Conservation (phyloP, 2,888 invertebrate genomes). For the Fragum sueziense region DNA sequence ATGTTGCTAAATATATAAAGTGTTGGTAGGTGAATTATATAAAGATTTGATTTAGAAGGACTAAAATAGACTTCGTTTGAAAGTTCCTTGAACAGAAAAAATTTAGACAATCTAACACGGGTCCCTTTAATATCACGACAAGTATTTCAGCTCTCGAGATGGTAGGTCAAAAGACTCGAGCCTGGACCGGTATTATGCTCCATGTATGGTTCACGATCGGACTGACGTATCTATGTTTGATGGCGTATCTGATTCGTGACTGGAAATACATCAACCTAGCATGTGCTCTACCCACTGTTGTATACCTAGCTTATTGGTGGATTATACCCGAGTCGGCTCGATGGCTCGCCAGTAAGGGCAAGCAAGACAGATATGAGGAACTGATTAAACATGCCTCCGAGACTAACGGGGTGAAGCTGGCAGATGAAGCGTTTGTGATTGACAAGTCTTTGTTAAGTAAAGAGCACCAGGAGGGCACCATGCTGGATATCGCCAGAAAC, state of each 20-base stretch:
- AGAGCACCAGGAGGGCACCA: conserved; percentile 9
- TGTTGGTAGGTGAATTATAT: too few species aligned
- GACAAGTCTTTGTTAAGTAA: not conserved
- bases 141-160: conserved; percentile 63
- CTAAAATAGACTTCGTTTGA: too few species aligned
- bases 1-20: too few species aligned
- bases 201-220: conserved; percentile 57
- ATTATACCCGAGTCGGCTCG: conserved; percentile 65
- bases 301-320: conserved; percentile 58
- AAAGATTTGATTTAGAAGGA: too few species aligned
- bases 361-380: not conserved
- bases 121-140: too few species aligned
- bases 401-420: not conserved
- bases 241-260: conserved; percentile 56
- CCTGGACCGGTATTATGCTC: conserved; percentile 54
- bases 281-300: conserved; percentile 37
- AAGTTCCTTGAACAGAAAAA: too few species aligned
- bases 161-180: conserved; percentile 56
- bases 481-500: conserved; percentile 50
- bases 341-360: conserved; percentile 60
- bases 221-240: conserved; percentile 42
- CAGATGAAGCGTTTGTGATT: not conserved
- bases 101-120: too few species aligned
- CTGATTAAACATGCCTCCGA: not conserved
- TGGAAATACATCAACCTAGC: conserved; percentile 56